phyloP scores from a whole-genome alignment of 2,797 vertebrate species.

The Fistularia tabacaria region DNA sequence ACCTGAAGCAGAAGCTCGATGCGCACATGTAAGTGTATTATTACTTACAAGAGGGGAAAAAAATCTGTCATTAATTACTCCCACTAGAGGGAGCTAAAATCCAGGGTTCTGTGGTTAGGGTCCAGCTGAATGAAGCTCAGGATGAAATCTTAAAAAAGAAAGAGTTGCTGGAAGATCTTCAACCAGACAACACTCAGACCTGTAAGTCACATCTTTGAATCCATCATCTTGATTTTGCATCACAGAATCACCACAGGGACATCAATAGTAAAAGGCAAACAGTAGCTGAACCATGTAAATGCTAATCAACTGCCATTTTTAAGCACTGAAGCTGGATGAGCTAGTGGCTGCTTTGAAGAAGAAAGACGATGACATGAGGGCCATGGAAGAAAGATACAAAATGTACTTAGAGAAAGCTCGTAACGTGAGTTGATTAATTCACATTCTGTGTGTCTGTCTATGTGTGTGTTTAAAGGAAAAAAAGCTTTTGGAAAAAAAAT shows the following conservation, averaged over 20 bases:
- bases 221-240: too few relatives aligned
- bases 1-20: constrained; percentile 90
- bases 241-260: too few relatives aligned
- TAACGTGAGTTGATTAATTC: constrained; percentile 77
- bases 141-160: constrained; percentile 97
- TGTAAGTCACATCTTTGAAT: constrained; percentile 64
- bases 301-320: constrained; percentile 2
- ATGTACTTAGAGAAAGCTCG: constrained; percentile 98
- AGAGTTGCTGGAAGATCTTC: constrained; percentile 91
- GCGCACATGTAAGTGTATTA: constrained; percentile 91
- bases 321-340: constrained; percentile 88
- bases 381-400: constrained; percentile 99
- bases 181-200: constrained; percentile 87
- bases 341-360: constrained; percentile 91
- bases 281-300: background rate
- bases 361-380: constrained; percentile 98
- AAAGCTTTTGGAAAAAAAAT: too few relatives aligned
- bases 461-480: too few relatives aligned
- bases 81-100: constrained; percentile 15
- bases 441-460: too few relatives aligned
- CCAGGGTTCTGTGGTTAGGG: constrained; percentile 69
- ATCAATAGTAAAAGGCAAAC: background rate
- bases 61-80: background rate
- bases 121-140: constrained; percentile 92
- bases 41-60: background rate